A percentile compares a stretch with the other conserved stretches of the same genome.
phyloP scores from a whole-genome alignment of 2,113 vertebrate species.

The Redunca redunca region DNA sequence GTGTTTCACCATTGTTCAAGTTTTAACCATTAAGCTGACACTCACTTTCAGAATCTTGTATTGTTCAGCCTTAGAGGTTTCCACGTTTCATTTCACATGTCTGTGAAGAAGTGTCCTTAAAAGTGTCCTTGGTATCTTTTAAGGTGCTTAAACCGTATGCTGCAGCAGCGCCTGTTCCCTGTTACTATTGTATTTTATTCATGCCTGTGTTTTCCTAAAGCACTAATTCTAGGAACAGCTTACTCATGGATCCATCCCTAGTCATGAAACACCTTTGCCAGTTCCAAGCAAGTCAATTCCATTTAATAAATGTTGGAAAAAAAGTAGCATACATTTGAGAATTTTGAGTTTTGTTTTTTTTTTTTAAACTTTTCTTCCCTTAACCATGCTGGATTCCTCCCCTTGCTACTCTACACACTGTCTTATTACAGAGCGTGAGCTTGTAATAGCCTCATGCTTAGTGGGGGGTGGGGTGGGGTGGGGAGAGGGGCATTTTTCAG shows the following conservation, averaged over 20 bases:
- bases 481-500: background rate
- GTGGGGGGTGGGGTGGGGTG: no score
- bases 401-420: background rate
- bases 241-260: background rate
- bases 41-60: background rate
- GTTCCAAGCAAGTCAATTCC: background rate
- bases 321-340: background rate
- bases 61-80: background rate
- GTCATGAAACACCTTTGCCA: background rate
- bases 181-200: background rate
- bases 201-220: background rate
- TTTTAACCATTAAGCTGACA: background rate
- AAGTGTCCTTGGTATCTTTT: background rate
- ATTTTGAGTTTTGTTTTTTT: background rate
- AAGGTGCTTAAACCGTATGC: conserved; percentile 23
- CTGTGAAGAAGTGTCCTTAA: conserved; percentile 5
- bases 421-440: background rate
- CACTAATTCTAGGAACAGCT: background rate
- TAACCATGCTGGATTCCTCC: background rate
- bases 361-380: background rate
- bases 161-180: background rate
- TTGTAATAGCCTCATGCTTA: background rate
- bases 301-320: conserved; percentile 60
- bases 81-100: background rate
- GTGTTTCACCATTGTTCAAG: background rate